These are phyloP conservation scores for Oncorhynchus nerka DNA, from an alignment of 2,113 vertebrate species.

Conservation along the genomic window DNA sequence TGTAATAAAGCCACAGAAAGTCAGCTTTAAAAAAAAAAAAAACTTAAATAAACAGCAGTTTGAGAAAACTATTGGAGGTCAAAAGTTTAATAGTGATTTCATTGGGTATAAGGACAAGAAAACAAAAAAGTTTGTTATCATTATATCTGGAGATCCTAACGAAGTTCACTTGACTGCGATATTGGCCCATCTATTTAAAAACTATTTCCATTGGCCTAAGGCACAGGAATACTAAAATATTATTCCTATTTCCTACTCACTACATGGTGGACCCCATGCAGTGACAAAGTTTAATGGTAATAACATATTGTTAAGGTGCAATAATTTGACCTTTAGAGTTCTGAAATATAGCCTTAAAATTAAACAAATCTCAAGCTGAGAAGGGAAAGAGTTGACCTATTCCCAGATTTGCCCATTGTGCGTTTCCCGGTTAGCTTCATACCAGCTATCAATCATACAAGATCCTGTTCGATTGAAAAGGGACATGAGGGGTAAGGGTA, in stretches of 20 bases:
- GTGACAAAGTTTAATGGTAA: constrained; percentile 55
- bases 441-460: constrained; percentile 24
- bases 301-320: constrained; percentile 54
- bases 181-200: constrained; percentile 72
- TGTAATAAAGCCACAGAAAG: constrained; percentile 72
- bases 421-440: constrained; percentile 43
- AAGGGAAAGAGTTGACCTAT: constrained; percentile 42
- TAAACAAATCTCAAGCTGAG: constrained; percentile 24
- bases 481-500: neutral
- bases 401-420: constrained; percentile 65
- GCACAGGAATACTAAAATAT: constrained; percentile 76
- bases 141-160: constrained; percentile 54
- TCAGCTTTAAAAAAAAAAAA: constrained; percentile 65
- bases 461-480: constrained; percentile 19
- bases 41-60: constrained; percentile 74
- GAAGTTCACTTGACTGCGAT: constrained; percentile 65
- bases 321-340: constrained; percentile 57
- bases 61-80: constrained; percentile 63
- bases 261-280: constrained; percentile 54
- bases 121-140: neutral
- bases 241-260: constrained; percentile 52
- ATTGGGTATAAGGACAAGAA: constrained; percentile 61
- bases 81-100: constrained; percentile 62
- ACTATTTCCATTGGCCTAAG: constrained; percentile 76
- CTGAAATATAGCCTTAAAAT: constrained; percentile 57